Evolutionary conservation across 2,888 invertebrate species (phyloP), one percentile per base, ranked within the genome.

Genomic region (Meganola albula): DNA sequence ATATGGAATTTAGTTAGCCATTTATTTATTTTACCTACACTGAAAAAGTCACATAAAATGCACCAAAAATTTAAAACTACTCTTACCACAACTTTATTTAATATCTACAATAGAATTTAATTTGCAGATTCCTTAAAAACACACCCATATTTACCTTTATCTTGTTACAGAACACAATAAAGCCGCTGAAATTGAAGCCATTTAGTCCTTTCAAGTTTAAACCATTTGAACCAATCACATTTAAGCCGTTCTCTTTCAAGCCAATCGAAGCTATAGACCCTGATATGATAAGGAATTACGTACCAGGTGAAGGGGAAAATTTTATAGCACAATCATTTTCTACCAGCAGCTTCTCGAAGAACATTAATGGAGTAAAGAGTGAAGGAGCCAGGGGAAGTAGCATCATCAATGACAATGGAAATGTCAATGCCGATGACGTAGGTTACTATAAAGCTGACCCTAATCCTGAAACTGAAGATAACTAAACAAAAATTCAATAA

Each of bases 351-450:
- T 40, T 12, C 11, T 22, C 14, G 2, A n/a, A 7, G 0, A 22
- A 51, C 16, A 9, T 27, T 4, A 42, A 51, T 27, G 53, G 53
- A 1, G 2, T 22, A 1, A 8, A 39, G 8, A 25, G n/a, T 2
- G 18, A 39, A 20, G 42, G 29, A 2, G 51, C 30, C 1, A 24
- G n/a, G 22, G 2, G 14, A 4, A 22, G 6, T 11, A 18, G 2
- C 0, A 3, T 46, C 1, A 20, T 10, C 0, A 53, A 53, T 10
- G 7, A 36, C 6, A 48, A 53, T 2, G 53, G 53, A 2, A 3
- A 9, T 0, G 30, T 53, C 1, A 9, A 30, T 0, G 14, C 37
- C 25, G 7, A 37, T 10, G 24, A 27, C 2, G 0, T 25, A 10
- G 24, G 3, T 22, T 40, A 23, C 16, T 3, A 10, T 2, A 16